Evolutionary conservation across 2,797 vertebrate genomes (phyloP).

Genomic region (Clarias pachynema): DNA sequence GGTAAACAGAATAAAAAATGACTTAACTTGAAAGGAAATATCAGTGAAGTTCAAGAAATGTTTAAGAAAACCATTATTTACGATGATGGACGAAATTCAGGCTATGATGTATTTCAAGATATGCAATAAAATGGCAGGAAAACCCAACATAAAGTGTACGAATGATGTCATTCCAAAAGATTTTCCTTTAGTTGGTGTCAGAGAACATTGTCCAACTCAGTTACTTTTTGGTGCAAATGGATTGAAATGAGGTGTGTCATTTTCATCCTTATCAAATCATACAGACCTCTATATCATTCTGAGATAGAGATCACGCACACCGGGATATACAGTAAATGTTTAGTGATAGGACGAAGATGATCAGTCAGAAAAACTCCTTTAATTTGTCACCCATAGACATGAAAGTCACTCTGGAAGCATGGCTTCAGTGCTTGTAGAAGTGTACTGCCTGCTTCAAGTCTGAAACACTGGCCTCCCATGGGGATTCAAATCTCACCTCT

Average conservation of each 20-base stretch:
- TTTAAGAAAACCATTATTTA: background rate
- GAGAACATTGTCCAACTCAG: background rate
- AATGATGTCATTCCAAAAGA: background rate
- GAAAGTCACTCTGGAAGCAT: background rate
- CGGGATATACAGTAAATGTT: background rate
- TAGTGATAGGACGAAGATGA: background rate
- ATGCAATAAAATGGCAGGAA: background rate
- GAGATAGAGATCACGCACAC: background rate
- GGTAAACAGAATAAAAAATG: background rate
- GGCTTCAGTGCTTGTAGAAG: no score
- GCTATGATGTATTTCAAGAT: background rate
- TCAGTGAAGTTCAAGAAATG: background rate
- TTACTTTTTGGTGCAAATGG: background rate
- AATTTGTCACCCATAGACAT: background rate
- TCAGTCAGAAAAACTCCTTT: background rate
- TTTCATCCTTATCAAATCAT: background rate
- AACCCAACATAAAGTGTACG: background rate
- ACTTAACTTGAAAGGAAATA: background rate
- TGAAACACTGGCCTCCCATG: no score
- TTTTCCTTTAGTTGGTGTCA: background rate
- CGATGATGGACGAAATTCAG: background rate
- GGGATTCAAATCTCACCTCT: no score
- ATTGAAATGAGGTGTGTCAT: background rate
- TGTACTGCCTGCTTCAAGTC: no score
- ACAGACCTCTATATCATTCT: background rate